Evolutionary conservation across 2,888 invertebrate genomes (phyloP).

Genomic region (Epistrophella euchroma): DNA sequence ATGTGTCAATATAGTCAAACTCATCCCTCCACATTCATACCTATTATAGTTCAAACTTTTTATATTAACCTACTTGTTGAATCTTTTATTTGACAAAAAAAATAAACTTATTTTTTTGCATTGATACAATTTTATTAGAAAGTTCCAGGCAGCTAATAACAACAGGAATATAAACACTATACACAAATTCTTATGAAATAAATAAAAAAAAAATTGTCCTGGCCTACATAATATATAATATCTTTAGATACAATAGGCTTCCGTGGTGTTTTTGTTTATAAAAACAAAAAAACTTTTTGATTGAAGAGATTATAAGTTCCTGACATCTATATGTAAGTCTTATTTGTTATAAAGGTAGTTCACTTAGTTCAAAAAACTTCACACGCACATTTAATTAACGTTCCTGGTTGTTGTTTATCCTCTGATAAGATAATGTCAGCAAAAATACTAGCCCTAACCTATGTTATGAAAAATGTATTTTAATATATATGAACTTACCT

Average conservation of each 20-base stretch:
- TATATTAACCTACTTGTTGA: not conserved
- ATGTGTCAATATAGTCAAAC: not conserved
- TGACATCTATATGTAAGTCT: not conserved
- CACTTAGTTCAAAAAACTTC: not conserved
- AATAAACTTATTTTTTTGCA: not conserved
- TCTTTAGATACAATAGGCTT: not conserved
- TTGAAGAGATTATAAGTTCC: slow-evolving; percentile 4
- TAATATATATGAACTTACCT: too few relatives aligned
- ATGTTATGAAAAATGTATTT: too few relatives aligned
- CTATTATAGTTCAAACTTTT: not conserved
- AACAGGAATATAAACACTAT: too few relatives aligned
- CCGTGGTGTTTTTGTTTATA: not conserved
- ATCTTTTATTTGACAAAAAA: not conserved
- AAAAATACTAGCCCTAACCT: not conserved
- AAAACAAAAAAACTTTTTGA: not conserved
- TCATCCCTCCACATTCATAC: too few relatives aligned
- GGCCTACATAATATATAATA: not conserved
- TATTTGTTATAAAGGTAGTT: not conserved
- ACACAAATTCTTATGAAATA: not conserved
- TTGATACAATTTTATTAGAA: not conserved
- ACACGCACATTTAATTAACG: slow-evolving; percentile 2
- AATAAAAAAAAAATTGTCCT: not conserved
- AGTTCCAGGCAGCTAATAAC: not conserved
- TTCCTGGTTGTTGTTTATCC: not conserved
- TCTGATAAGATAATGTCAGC: not conserved